A percentile compares a stretch with the other conserved stretches of the same genome.
Evolutionary conservation across 2,888 invertebrate genomes (phyloP).

Genomic region (Eristalis intricaria): DNA sequence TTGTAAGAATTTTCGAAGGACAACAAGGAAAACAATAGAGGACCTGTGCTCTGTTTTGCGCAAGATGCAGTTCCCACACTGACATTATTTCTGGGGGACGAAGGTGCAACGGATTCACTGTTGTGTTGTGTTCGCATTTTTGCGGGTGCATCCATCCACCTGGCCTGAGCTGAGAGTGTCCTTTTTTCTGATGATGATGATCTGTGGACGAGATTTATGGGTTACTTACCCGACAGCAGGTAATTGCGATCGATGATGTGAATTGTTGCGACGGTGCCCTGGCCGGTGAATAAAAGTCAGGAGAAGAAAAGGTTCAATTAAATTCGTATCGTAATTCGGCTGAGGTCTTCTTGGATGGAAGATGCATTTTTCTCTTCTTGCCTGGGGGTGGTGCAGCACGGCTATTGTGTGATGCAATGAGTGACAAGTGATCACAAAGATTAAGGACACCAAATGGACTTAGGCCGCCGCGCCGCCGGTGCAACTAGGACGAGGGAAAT

Average conservation of each 20-base stretch:
- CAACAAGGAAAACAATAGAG: constrained; percentile 19
- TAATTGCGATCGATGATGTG: constrained; percentile 58
- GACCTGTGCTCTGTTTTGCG: constrained; percentile 64
- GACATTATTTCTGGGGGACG: constrained; percentile 34
- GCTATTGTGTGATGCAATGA: constrained; percentile 24
- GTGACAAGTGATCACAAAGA: constrained; percentile 47
- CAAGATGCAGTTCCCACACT: constrained; percentile 71
- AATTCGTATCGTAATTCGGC: constrained; percentile 62
- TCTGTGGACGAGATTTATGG: constrained; percentile 64
- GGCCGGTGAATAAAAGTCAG: constrained; percentile 63
- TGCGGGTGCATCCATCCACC: constrained; percentile 59
- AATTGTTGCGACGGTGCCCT: constrained; percentile 32
- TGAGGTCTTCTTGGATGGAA: not conserved
- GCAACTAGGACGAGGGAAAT: constrained; percentile 23
- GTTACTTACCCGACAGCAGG: constrained; percentile 54
- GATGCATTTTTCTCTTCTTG: not conserved
- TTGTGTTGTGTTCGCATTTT: constrained; percentile 47
- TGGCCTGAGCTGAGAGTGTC: constrained; percentile 47
- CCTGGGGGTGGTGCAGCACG: constrained; percentile 14
- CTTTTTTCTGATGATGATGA: constrained; percentile 25
- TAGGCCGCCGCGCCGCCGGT: not conserved
- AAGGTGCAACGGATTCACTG: not conserved
- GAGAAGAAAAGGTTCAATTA: constrained; percentile 61
- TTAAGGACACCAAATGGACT: constrained; percentile 20
- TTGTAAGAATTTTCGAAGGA: constrained; percentile 47